A percentile compares a stretch with the other conserved stretches of the same genome.
These are phyloP conservation scores for Acanthosoma haemorrhoidale DNA, from an alignment of 2,888 invertebrate genomes.

Conservation along the genomic window DNA sequence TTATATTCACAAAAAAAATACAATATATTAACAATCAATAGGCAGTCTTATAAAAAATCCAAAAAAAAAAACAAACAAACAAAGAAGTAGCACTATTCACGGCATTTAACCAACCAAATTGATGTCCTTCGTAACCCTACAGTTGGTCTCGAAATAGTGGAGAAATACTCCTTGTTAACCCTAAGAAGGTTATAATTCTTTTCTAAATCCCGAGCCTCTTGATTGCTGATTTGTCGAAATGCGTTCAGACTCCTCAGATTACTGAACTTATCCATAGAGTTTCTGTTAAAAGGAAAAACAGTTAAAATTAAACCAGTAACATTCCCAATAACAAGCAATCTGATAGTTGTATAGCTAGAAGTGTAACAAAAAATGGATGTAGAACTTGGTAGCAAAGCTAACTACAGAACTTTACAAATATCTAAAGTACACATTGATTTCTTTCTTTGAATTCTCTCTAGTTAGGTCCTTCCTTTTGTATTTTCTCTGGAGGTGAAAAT, in stretches of 20 bases:
- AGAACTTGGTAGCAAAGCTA: no score
- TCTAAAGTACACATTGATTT: no score
- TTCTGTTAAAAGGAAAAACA: neutral
- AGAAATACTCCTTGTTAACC: constrained; percentile 70
- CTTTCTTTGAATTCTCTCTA: no score
- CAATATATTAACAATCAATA: neutral
- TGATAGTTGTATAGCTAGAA: no score
- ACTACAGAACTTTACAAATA: no score
- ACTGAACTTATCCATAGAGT: constrained; percentile 1
- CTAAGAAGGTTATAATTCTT: constrained; percentile 49
- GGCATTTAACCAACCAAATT: constrained; percentile 59
- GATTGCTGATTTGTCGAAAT: constrained; percentile 16
- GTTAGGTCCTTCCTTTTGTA: no score
- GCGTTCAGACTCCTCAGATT: constrained; percentile 27
- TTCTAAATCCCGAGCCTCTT: neutral
- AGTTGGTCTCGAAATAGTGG: constrained; percentile 83
- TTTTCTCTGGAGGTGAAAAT: no score
- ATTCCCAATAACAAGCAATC: no score
- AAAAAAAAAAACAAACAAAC: neutral
- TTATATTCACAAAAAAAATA: neutral
- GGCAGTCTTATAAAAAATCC: constrained; percentile 6
- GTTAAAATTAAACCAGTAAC: no score
- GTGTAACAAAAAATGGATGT: no score
- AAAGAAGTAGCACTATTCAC: neutral
- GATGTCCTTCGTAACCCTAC: constrained; percentile 81